Base-by-base conservation (phyloP, 2,113 vertebrate genomes). In the Eulemur rufifrons region DNA sequence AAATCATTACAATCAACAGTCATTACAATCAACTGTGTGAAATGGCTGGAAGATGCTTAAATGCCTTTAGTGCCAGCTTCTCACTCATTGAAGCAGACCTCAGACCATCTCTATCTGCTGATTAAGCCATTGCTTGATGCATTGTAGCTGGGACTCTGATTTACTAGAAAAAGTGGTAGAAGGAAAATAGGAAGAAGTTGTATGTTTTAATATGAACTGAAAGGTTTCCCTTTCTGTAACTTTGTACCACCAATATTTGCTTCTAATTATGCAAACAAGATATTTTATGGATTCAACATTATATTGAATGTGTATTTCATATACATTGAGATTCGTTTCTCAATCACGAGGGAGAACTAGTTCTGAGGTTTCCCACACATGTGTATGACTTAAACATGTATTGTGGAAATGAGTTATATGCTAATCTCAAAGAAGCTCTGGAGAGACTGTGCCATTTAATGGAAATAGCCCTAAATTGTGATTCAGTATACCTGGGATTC, bases 1-100 rank as follows among this genome's bases (percentile, higher is more conserved):
- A 98, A 97, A 98, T 98, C 95, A 97, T 97, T 98, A 97, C 98
- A 98, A 98, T 98, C 98, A 99, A 96, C 96, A 98, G 95, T 95
- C 97, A 98, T 98, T 98, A 97, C 98, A 99, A 98, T 98, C 99
- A 98, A 89, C 96, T 7, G 11, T 54, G 97, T 85, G 89, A 98
- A 98, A 97, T 95, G 68, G 88, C 94, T 96, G 92, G 95, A 98
- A 98, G 97, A 97, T 94, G 63, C 68, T 97, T 95, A 98, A 98
- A 98, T 98, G 89, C 92, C 96, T 98, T 98, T 98, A 97, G 95
- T 96, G 91, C 39, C 66, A 95, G 94, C 89, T 25, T 98, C 97
- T 97, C 96, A 91, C 97, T 98, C 95, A 39, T n/a, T 21, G 86
- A 98, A 95, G 93, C 89, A 97, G 95, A 95, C 93, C 93, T 96